Conservation (phyloP, 2,797 vertebrate genomes). For the Eleutherodactylus coqui region DNA sequence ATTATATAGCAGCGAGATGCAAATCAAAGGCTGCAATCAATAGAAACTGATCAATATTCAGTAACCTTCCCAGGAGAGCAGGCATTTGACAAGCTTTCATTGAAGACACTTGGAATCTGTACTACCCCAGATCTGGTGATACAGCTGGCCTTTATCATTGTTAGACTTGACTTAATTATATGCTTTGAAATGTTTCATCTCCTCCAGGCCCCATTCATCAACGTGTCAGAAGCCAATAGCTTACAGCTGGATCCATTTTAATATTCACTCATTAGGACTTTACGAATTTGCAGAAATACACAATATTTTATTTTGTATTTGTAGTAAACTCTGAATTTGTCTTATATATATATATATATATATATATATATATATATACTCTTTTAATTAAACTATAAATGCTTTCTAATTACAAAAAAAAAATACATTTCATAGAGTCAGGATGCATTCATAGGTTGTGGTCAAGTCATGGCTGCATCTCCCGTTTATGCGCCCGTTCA, state of each 20-base stretch:
- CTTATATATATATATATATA: background rate
- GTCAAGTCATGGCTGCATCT: no score
- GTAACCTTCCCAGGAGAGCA: background rate
- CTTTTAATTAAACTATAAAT: background rate
- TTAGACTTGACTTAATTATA: slow-evolving; percentile 30
- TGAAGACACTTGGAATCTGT: background rate
- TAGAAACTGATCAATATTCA: slow-evolving; percentile 35
- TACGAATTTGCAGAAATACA: background rate
- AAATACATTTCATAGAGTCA: no score
- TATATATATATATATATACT: no score
- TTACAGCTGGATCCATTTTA: background rate
- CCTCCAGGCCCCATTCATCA: slow-evolving; percentile 15
- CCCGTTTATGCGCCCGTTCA: no score
- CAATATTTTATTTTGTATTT: background rate
- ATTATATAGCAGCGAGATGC: slow-evolving; percentile 14
- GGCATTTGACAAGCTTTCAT: slow-evolving; percentile 24
- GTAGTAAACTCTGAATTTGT: background rate
- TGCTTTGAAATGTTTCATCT: slow-evolving; percentile 2
- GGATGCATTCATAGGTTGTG: no score
- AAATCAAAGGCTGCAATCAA: slow-evolving; percentile 13
- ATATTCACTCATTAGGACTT: background rate
- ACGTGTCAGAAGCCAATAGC: slow-evolving; percentile 10
- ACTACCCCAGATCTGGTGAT: slow-evolving; percentile 15
- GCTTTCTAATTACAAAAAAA: background rate
- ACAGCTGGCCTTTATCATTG: slow-evolving; percentile 34